Evolutionary conservation across 2,113 vertebrate species (phyloP).

Genomic region (Anoplopoma fimbria): DNA sequence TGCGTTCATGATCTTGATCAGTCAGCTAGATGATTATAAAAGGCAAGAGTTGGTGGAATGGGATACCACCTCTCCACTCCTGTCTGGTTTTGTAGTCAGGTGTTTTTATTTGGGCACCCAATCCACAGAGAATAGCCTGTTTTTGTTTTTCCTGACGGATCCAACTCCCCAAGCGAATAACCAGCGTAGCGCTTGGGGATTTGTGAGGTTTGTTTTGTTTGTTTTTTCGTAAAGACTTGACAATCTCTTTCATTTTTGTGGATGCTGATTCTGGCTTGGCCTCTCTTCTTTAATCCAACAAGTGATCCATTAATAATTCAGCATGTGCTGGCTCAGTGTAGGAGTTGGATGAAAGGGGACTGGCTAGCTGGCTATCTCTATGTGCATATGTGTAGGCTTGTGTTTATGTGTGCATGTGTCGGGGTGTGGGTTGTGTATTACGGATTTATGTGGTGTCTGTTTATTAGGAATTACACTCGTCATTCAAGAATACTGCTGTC

Average conservation of each 20-base stretch:
- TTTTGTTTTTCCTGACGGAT: slow-evolving; percentile 43
- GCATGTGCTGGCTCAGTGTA: slow-evolving; percentile 55
- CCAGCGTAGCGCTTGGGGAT: background rate
- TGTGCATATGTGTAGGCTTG: slow-evolving; percentile 8
- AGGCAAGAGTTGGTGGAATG: slow-evolving; percentile 49
- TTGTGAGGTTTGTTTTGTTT: background rate
- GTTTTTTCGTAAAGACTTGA: slow-evolving; percentile 19
- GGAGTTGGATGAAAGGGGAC: slow-evolving; percentile 39
- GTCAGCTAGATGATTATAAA: slow-evolving; percentile 20
- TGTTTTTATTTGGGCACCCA: slow-evolving; percentile 55
- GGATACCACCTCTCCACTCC: slow-evolving; percentile 54
- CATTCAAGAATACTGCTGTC: slow-evolving; percentile 42
- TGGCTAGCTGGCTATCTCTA: slow-evolving; percentile 18
- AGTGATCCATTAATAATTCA: slow-evolving; percentile 80
- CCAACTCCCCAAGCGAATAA: slow-evolving; percentile 35
- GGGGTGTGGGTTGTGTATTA: slow-evolving; percentile 46
- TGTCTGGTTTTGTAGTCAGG: slow-evolving; percentile 40
- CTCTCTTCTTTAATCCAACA: slow-evolving; percentile 70
- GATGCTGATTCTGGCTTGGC: slow-evolving; percentile 51
- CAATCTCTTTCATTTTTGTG: slow-evolving; percentile 46
- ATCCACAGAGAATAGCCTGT: slow-evolving; percentile 60
- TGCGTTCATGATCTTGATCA: slow-evolving; percentile 21
- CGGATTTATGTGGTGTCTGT: slow-evolving; percentile 69
- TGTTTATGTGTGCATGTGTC: background rate
- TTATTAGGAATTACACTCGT: slow-evolving; percentile 63